Evolutionary conservation across 1,140 invertebrate genomes (phyloP), one percentile per base, ranked within the genome.

Genomic region (Charaxes varanes): DNA sequence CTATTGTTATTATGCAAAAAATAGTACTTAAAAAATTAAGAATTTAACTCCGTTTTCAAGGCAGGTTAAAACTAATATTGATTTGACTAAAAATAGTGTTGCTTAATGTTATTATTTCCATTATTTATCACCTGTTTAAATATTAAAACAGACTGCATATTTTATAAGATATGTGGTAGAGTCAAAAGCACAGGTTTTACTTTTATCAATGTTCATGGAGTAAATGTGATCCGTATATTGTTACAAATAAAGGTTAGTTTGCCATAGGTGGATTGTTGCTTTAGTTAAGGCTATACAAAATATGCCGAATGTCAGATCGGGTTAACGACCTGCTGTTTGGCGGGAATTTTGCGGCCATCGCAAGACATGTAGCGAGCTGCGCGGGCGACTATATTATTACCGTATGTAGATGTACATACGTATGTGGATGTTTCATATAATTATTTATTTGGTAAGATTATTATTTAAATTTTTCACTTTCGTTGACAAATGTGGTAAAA

Each of bases 111-210:
- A n/a, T n/a, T n/a, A n/a, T n/a, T n/a, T n/a, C n/a, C n/a, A n/a
- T n/a, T n/a, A n/a, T n/a, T n/a, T n/a, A n/a, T 54, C 46, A 58
- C 46, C 33, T 56, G 50, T 50, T 34, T 50, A 54, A 62, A 58
- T 53, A 62, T 49, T 59, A 38, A 22, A 43, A 35, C 31, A 48
- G 30, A 48, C 45, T 45, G 37, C 55, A 57, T 50, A 63, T 68
- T 65, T 62, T 68, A 61, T 64, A 57, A 63, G 50, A 55, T 61
- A 43, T 61, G 46, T 49, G 45, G 52, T 56, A 67, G 57, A 54
- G 51, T 54, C 49, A 56, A 65, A 61, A 71, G 60, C 54, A 70
- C 45, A 73, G 62, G 62, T 77, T 79, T 79, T 73, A 73, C 71
- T 79, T 79, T 79, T 76, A 73, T 69, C 58, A 62, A 73, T 46